Evolutionary conservation across 2,113 vertebrate genomes (phyloP).

Genomic region (Podilymbus podiceps): DNA sequence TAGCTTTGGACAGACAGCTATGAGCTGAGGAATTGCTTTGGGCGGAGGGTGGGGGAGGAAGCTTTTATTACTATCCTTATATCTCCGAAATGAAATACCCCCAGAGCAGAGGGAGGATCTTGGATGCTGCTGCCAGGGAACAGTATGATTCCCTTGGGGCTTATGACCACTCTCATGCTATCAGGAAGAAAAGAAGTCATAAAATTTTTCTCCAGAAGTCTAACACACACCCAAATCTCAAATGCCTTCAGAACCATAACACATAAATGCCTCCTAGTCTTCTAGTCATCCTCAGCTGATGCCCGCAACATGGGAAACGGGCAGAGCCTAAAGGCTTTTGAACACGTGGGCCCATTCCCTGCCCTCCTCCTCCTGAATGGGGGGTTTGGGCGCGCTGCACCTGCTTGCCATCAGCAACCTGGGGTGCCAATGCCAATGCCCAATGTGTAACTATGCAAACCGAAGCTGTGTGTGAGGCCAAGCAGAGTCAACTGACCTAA

Average conservation of each 20-base stretch:
- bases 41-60: not conserved
- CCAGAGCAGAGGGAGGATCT: not conserved
- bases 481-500: not conserved
- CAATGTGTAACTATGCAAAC: not conserved
- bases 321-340: not conserved
- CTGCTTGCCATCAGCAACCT: not conserved
- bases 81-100: conserved; percentile 26
- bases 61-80: conserved; percentile 21
- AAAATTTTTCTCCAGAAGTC: not conserved
- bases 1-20: conserved; percentile 25
- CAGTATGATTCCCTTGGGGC: not conserved
- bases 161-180: not conserved
- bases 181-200: not conserved
- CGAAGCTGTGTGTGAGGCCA: not conserved
- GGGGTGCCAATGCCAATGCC: not conserved
- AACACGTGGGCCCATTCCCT: not conserved
- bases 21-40: conserved; percentile 28
- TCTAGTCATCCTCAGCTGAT: not conserved
- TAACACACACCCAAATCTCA: not conserved
- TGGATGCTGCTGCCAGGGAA: not conserved
- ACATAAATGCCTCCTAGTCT: not conserved
- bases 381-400: not conserved
- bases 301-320: not conserved
- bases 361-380: not conserved
- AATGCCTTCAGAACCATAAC: not conserved